phyloP scores from a whole-genome alignment of 1,140 invertebrate species.

The Leptinotarsa texana region DNA sequence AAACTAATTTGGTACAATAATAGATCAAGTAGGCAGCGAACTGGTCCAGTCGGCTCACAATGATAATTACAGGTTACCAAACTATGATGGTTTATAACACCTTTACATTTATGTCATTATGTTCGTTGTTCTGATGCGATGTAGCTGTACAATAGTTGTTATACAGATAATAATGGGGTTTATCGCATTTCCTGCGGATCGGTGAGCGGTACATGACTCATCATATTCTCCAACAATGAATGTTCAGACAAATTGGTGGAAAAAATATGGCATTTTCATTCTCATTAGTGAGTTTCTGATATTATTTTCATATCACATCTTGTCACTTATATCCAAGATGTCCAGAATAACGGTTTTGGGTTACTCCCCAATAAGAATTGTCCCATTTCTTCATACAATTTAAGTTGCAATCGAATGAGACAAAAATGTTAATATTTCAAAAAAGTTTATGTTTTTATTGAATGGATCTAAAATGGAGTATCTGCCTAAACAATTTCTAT shows the following conservation, averaged over 20 bases:
- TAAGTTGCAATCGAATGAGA: too few relatives aligned
- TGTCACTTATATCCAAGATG: neutral
- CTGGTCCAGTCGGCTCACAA: conserved; percentile 12
- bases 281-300: conserved; percentile 12
- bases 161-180: conserved; percentile 14
- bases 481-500: too few relatives aligned
- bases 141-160: conserved; percentile 19
- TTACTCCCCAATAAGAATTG: too few relatives aligned
- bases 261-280: conserved; percentile 14
- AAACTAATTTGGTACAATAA: conserved; percentile 8
- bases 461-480: too few relatives aligned
- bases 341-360: too few relatives aligned
- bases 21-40: conserved; percentile 19
- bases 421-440: too few relatives aligned
- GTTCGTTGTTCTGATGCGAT: conserved; percentile 5
- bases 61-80: conserved; percentile 19
- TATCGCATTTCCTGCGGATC: conserved; percentile 18
- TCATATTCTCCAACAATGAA: conserved; percentile 13
- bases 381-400: too few relatives aligned
- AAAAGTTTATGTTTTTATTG: too few relatives aligned
- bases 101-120: conserved; percentile 20
- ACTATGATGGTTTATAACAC: conserved; percentile 16
- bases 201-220: conserved; percentile 17
- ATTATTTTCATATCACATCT: conserved; percentile 14
- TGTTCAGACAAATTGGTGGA: conserved; percentile 13